phyloP scores from a whole-genome alignment of 2,113 vertebrate genomes.

The Sporophila hypoxantha region DNA sequence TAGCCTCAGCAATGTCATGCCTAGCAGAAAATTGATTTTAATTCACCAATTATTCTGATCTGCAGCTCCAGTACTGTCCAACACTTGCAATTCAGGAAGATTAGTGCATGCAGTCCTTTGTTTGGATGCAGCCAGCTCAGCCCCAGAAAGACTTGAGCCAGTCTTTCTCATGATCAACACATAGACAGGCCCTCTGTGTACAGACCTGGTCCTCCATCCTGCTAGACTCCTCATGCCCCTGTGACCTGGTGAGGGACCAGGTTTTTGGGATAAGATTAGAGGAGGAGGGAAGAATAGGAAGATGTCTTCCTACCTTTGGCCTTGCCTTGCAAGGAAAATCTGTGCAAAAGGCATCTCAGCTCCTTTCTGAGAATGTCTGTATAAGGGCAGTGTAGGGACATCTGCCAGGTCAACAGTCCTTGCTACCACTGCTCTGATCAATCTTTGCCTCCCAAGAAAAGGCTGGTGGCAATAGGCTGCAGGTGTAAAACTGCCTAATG shows the following conservation, averaged over 20 bases:
- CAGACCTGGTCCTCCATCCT: not conserved
- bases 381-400: not conserved
- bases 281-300: not conserved
- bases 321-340: not conserved
- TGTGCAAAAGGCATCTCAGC: not conserved
- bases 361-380: not conserved
- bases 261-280: not conserved
- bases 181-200: not conserved
- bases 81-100: not conserved
- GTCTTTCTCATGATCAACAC: not conserved
- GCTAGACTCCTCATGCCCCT: not conserved
- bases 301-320: not conserved
- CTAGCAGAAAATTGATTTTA: conserved; percentile 35
- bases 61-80: not conserved
- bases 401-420: not conserved
- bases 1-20: not conserved
- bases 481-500: not conserved
- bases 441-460: not conserved
- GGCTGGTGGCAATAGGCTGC: not conserved
- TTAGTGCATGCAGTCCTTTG: not conserved
- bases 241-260: not conserved
- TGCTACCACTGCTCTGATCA: not conserved
- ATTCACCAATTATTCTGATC: conserved; percentile 22
- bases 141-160: not conserved
- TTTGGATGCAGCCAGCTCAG: not conserved